These are phyloP conservation scores for Gambusia holbrooki DNA, from an alignment of 2,113 vertebrate species.

Conservation along the genomic window DNA sequence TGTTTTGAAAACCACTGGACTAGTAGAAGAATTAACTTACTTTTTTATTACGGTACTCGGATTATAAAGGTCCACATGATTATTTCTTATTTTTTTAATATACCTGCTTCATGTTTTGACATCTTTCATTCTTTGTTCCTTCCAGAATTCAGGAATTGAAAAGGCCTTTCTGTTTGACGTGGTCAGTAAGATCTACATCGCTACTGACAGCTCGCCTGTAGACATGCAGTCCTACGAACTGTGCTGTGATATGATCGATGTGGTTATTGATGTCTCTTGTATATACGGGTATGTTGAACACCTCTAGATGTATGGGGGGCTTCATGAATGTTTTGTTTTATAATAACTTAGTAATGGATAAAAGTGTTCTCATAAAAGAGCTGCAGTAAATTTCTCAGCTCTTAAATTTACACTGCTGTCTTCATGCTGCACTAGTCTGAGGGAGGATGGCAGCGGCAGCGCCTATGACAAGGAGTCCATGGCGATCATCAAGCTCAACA, in stretches of 20 bases:
- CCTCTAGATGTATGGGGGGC: background rate
- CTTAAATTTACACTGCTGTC: background rate
- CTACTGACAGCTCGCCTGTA: conserved; percentile 98
- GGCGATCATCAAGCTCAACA: conserved; percentile 99
- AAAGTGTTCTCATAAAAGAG: conserved; percentile 28
- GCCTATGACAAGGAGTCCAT: conserved; percentile 99
- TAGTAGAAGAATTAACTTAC: background rate
- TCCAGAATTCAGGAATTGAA: conserved; percentile 99
- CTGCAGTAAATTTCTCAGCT: conserved; percentile 1
- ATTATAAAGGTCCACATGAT: no score
- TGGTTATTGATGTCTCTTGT: conserved; percentile 98
- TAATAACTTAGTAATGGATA: conserved; percentile 16
- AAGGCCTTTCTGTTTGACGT: conserved; percentile 99
- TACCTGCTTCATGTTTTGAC: background rate
- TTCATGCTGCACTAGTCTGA: conserved; percentile 81
- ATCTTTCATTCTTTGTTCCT: background rate
- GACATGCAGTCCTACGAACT: conserved; percentile 99
- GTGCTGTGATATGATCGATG: conserved; percentile 99
- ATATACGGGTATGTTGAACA: conserved; percentile 89
- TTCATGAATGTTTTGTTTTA: conserved; percentile 21
- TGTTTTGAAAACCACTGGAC: background rate
- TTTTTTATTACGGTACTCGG: no score
- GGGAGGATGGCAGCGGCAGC: conserved; percentile 96
- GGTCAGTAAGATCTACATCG: conserved; percentile 99
- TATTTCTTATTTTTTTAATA: background rate